Percentiles rank a stretch among this genome's conserved stretches.
phyloP scores from a whole-genome alignment of 2,113 vertebrate species.

The Embiotoca jacksoni region DNA sequence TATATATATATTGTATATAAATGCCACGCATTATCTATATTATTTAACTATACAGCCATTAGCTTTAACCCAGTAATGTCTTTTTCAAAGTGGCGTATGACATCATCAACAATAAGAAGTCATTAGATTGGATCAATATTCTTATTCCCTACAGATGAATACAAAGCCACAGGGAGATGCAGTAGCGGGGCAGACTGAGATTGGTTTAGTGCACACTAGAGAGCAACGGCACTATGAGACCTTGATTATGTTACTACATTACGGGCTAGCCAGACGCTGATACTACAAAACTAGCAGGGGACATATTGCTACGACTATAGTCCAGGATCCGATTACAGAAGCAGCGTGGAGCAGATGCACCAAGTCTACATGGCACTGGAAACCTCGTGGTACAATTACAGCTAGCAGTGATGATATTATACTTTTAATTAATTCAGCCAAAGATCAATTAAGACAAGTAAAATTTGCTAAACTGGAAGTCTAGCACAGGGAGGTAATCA shows the following conservation, averaged over 20 bases:
- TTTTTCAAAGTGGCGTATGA: conserved; percentile 37
- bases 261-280: conserved; percentile 44
- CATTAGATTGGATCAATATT: conserved; percentile 68
- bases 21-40: too few species aligned
- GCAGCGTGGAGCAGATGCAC: conserved; percentile 24
- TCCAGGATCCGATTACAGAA: conserved; percentile 34
- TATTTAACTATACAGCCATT: neutral
- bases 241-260: conserved; percentile 60
- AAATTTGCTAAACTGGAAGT: conserved; percentile 15
- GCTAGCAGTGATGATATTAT: conserved; percentile 15
- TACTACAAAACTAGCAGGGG: conserved; percentile 29
- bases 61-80: conserved; percentile 18
- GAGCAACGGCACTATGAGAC: conserved; percentile 44
- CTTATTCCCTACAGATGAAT: conserved; percentile 19
- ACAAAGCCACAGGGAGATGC: conserved; percentile 24
- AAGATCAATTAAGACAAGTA: conserved; percentile 22
- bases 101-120: conserved; percentile 62
- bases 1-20: too few species aligned
- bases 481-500: conserved; percentile 18
- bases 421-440: conserved; percentile 31
- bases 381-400: neutral
- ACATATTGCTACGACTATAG: conserved; percentile 29
- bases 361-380: neutral
- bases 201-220: conserved; percentile 20
- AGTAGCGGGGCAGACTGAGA: conserved; percentile 13